These are phyloP conservation scores for Pheosia gnoma DNA, from an alignment of 2,888 invertebrate genomes.

Conservation along the genomic window DNA sequence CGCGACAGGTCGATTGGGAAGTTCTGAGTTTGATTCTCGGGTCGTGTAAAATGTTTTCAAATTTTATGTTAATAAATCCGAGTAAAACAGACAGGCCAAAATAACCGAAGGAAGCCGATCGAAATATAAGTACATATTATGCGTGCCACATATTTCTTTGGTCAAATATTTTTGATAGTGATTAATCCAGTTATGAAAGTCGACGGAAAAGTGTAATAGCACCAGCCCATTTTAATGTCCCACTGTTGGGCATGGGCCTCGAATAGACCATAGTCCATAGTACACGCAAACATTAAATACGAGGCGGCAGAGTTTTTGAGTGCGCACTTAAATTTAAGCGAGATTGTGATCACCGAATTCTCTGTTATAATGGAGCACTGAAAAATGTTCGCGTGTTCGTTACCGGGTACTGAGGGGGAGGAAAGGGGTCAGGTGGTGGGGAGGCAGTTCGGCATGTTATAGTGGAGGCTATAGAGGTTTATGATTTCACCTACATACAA, in stretches of 20 bases:
- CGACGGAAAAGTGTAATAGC: neutral
- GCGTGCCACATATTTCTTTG: too few species aligned
- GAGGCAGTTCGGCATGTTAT: constrained; percentile 36
- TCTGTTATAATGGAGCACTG: constrained; percentile 36
- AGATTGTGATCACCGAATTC: constrained; percentile 51
- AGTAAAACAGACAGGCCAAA: too few species aligned
- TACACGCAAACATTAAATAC: constrained; percentile 20
- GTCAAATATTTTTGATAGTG: too few species aligned
- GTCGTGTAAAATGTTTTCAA: too few species aligned
- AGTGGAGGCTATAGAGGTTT: constrained; percentile 40
- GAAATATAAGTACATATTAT: too few species aligned
- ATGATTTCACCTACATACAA: constrained; percentile 43
- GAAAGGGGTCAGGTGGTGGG: constrained; percentile 22
- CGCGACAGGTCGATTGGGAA: too few species aligned
- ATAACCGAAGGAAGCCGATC: too few species aligned
- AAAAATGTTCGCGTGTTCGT: constrained; percentile 30
- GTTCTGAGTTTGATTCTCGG: too few species aligned
- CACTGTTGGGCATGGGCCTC: too few species aligned
- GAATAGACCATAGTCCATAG: neutral
- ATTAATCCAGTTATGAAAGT: too few species aligned
- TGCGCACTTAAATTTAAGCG: constrained; percentile 17
- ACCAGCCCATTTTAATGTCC: too few species aligned
- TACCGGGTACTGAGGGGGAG: constrained; percentile 35
- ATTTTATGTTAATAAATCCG: too few species aligned
- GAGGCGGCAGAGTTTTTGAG: constrained; percentile 27